Conservation (phyloP, 2,888 invertebrate genomes). For the Anarsia innoxiella region DNA sequence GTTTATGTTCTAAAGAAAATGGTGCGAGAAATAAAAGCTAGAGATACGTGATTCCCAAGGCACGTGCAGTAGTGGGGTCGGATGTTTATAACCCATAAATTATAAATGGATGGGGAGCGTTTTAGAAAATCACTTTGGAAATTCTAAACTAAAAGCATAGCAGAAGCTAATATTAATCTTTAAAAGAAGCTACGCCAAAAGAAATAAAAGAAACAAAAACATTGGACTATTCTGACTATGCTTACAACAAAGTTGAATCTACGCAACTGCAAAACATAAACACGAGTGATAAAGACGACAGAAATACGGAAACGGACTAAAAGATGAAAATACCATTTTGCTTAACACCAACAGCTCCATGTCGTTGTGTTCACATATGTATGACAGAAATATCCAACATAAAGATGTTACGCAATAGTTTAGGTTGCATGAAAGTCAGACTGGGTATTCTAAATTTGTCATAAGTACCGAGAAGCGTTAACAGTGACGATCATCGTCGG, state of each 20-base stretch:
- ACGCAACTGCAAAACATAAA: too few species aligned
- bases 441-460: slow-evolving; percentile 12
- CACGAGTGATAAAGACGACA: too few species aligned
- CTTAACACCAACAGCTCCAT: too few species aligned
- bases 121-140: slow-evolving; percentile 26
- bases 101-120: slow-evolving; percentile 39
- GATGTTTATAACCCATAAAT: slow-evolving; percentile 46
- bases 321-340: too few species aligned
- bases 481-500: slow-evolving; percentile 38
- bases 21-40: slow-evolving; percentile 38
- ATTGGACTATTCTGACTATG: too few species aligned
- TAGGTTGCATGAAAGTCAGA: not conserved
- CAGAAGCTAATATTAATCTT: slow-evolving; percentile 1
- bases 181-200: not conserved
- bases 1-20: slow-evolving; percentile 45
- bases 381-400: slow-evolving; percentile 6
- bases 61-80: slow-evolving; percentile 35
- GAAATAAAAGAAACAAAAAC: not conserved
- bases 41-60: slow-evolving; percentile 38
- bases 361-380: too few species aligned
- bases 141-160: slow-evolving; percentile 15
- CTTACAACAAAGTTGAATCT: too few species aligned
- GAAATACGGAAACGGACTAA: too few species aligned
- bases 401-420: slow-evolving; percentile 1
- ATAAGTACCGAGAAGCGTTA: slow-evolving; percentile 24